Percentiles rank a stretch among this genome's conserved stretches.
These are phyloP conservation scores for Perognathus longimembris DNA, from an alignment of 2,113 vertebrate species.

Conservation along the genomic window DNA sequence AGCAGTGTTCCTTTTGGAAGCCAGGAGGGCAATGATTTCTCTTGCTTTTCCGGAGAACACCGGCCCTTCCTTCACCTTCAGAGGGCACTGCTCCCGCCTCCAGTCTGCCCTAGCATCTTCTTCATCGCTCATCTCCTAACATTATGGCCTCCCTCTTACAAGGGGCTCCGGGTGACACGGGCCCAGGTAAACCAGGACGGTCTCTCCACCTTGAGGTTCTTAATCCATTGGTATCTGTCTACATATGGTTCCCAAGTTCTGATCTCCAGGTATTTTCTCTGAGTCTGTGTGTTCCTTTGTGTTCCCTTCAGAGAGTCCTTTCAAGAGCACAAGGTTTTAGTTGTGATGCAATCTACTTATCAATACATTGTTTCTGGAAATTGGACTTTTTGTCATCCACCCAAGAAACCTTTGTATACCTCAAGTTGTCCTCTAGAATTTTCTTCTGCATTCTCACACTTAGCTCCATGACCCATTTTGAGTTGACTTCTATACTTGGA, in stretches of 20 bases:
- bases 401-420: not conserved
- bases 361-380: not conserved
- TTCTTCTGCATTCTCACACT: not conserved
- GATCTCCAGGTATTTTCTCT: not conserved
- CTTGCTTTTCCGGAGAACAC: too few species aligned
- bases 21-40: too few species aligned
- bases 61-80: too few species aligned
- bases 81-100: too few species aligned
- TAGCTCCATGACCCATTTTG: not conserved
- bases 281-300: not conserved
- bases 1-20: too few species aligned
- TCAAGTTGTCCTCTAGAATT: not conserved
- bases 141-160: too few species aligned
- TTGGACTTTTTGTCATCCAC: not conserved
- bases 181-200: too few species aligned
- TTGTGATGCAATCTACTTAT: not conserved
- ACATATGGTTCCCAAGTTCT: not conserved
- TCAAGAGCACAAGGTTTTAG: not conserved
- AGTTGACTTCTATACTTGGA: not conserved
- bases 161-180: too few species aligned
- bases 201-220: too few species aligned
- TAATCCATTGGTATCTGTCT: not conserved
- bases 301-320: not conserved
- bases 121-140: too few species aligned
- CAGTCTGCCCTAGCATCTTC: too few species aligned